Base-by-base conservation (phyloP, 2,113 vertebrate species). In the Hippopotamus amphibius region DNA sequence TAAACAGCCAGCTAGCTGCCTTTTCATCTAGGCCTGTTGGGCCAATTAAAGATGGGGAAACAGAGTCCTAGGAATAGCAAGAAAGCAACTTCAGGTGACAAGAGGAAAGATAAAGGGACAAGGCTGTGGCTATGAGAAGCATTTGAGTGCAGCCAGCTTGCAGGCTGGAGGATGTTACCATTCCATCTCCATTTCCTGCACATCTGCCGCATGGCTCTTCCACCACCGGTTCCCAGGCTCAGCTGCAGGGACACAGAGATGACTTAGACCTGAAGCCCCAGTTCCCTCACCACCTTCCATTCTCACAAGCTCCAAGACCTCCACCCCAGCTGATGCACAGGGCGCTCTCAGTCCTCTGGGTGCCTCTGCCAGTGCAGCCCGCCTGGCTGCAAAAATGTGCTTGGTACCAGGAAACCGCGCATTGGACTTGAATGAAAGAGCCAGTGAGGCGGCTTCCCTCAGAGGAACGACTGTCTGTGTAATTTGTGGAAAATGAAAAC, bases 1-100 rank as follows among this genome's bases (percentile, higher is more conserved):
- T 11, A 11, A 57, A 26, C 3, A 12, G 17, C 57, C 5, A 4
- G 10, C 10, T 22, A 4, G 10, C 10, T 22, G 43, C 1, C 16
- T 55, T 63, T 76, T 66, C 84, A 48, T 26, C 46, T 14, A 28
- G 15, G 19, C 12, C 26, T 10, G 30, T 30, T 63, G 8, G 22
- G 65, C 21, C 50, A 7, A 2, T 26, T n/a, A 57, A 79, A 92
- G 46, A 28, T 2, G 9, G n/a, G 30, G 22, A 74, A 61, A 65
- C 13, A 37, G 26, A 65, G 37, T 55, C 30, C 48, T 24, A 1
- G 43, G 30, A 61, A n/a, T 1, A 5, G 4, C 30, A 24, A 66
- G n/a, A 7, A 59, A 68, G 48, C 8, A 11, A 5, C 21, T 14
- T 9, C 7, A 41, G 14, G 14, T 28, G 26, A 57, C 24, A 30